Percentiles rank a stretch among this genome's conserved stretches.
Conservation (phyloP, 92 coral and sea anemone genomes). For the Parazoanthus atlanticus region DNA sequence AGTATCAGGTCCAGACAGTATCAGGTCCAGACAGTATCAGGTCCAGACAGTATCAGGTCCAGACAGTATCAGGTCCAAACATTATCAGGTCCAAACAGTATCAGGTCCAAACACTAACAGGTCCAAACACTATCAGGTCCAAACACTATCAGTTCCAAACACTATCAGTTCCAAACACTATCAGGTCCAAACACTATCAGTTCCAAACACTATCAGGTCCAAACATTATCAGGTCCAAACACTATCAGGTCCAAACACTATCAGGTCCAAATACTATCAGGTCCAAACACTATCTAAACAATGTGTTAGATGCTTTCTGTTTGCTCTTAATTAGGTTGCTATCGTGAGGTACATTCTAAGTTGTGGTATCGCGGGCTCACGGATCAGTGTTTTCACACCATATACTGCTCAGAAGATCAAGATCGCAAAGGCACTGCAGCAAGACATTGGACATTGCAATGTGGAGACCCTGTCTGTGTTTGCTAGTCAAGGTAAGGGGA, state of each 20-base stretch:
- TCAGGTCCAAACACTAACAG: too few relatives aligned
- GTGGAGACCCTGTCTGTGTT: slow-evolving; percentile 64
- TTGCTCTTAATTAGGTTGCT: slow-evolving; percentile 52
- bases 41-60: too few relatives aligned
- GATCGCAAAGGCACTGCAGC: slow-evolving; percentile 56
- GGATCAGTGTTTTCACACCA: slow-evolving; percentile 77
- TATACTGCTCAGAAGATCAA: slow-evolving; percentile 70
- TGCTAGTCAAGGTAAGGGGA: slow-evolving; percentile 73
- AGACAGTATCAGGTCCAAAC: too few relatives aligned
- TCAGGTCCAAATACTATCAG: too few relatives aligned
- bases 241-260: too few relatives aligned
- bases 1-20: too few relatives aligned
- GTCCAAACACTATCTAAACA: too few relatives aligned
- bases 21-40: too few relatives aligned
- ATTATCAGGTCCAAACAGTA: too few relatives aligned
- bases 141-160: background rate
- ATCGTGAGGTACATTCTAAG: slow-evolving; percentile 59
- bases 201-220: too few relatives aligned
- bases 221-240: too few relatives aligned
- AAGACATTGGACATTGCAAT: slow-evolving; percentile 16
- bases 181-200: too few relatives aligned
- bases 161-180: background rate
- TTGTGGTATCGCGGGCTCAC: slow-evolving; percentile 56
- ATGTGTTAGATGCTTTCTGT: background rate
- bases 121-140: background rate